These are phyloP conservation scores for Diplazon laetatorius DNA, from an alignment of 2,888 invertebrate species.

Conservation along the genomic window DNA sequence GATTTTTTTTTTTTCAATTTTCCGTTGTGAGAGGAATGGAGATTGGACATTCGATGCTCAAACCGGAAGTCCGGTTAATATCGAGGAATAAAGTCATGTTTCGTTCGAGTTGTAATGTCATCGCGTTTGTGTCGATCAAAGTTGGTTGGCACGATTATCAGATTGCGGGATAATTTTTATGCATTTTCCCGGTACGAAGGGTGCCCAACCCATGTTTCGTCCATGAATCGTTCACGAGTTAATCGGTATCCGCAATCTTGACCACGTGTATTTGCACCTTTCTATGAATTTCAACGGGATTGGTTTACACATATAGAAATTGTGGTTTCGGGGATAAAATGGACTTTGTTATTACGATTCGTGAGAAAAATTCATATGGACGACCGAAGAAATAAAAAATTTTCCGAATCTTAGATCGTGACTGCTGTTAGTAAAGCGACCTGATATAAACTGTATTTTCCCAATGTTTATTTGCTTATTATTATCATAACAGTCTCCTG, in stretches of 20 bases:
- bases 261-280: constrained; percentile 10
- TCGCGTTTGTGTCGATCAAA: background rate
- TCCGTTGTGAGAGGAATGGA: background rate
- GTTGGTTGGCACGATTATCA: background rate
- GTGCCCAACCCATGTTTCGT: constrained; percentile 62
- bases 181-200: constrained; percentile 9
- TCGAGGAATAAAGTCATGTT: background rate
- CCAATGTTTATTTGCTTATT: no score
- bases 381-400: no score
- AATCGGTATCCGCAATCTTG: constrained; percentile 47
- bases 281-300: background rate
- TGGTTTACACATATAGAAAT: background rate
- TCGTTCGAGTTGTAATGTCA: background rate
- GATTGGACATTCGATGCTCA: background rate
- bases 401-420: no score
- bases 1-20: background rate
- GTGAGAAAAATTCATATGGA: no score
- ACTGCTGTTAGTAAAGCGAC: no score
- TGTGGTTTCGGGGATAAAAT: constrained; percentile 4
- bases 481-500: no score
- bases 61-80: constrained; percentile 13
- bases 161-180: background rate
- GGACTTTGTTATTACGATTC: background rate
- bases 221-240: constrained; percentile 49
- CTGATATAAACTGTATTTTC: no score